Base-by-base conservation (phyloP, 2,113 vertebrate genomes). In the Erpornis zantholeuca region DNA sequence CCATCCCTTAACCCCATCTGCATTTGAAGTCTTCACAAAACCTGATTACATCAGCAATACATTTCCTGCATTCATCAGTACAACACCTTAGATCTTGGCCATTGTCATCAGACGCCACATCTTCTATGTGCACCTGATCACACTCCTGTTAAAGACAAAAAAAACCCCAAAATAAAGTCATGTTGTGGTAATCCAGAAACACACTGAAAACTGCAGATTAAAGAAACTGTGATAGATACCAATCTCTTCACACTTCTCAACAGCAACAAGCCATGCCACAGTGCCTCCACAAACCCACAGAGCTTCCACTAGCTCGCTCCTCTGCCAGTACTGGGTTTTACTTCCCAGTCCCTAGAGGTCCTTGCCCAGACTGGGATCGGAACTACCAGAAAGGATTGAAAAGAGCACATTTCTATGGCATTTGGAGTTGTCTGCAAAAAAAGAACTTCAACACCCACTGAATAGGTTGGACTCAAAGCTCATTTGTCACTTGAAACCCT, bases 91-190 rank as follows among this genome's bases (percentile, higher is more conserved):
- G 98, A 90, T 99, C 99, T 75, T 99, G 99, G 73, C 99, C 99
- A 45, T 99, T 99, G 97, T 99, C 99, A 92, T 99, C 99, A 45
- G 99, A 99, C 17, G 99, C 98, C 80, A 99, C 99, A 63, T 99
- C 99, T 97, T 99, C 99, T 64, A 99, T 98, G 44, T 99, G 99
- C 40, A 99, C 99, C 91, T 99, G 99, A 97, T 99, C 99, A 94
- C 99, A 99, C 86, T 99, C 99, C 99, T 99, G 94, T 85, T 89
- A 25, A 91, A 98, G 68, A 96, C 68, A 96, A 86, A 70, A 65
- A 44, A 50, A 13, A 0, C 2, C 4, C 15, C 19, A 53, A 75
- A 40, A 28, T 4, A 21, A 73, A 69, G 25, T 54, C 38, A 79
- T 4, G 5, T 9, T 72, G 35, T 52, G 50, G n/a, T 35, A 78